phyloP scores from a whole-genome alignment of 2,888 invertebrate genomes.

The Coelinius sp. region DNA sequence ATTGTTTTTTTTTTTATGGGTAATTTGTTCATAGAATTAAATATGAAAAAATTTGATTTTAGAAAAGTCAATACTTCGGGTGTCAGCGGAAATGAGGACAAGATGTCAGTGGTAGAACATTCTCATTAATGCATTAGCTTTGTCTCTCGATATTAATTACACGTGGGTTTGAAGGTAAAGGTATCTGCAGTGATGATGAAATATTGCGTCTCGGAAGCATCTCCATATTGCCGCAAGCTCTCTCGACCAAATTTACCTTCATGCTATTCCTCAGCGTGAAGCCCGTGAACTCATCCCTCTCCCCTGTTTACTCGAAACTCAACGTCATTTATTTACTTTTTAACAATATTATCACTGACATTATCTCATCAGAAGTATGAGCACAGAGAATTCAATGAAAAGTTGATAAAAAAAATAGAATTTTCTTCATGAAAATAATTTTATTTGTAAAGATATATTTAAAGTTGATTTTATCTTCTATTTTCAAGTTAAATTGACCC shows the following conservation, averaged over 20 bases:
- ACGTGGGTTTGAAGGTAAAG: neutral
- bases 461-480: neutral
- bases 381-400: too few species aligned
- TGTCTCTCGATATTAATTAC: slow-evolving; percentile 11
- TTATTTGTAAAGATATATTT: too few species aligned
- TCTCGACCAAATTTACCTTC: neutral
- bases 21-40: slow-evolving; percentile 23
- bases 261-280: neutral
- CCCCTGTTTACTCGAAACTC: neutral
- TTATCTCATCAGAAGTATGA: too few species aligned
- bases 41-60: too few species aligned
- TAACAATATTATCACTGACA: neutral
- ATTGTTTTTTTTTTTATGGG: neutral
- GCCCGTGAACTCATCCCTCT: neutral
- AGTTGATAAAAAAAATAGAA: too few species aligned
- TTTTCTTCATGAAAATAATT: too few species aligned
- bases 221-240: slow-evolving; percentile 9
- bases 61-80: too few species aligned
- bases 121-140: slow-evolving; percentile 20
- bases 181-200: neutral
- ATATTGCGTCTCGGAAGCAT: slow-evolving; percentile 3
- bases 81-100: neutral
- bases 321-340: neutral
- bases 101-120: neutral
- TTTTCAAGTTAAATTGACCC: neutral